These are phyloP conservation scores for Neoascia interrupta DNA, from an alignment of 2,888 invertebrate genomes.

Conservation along the genomic window DNA sequence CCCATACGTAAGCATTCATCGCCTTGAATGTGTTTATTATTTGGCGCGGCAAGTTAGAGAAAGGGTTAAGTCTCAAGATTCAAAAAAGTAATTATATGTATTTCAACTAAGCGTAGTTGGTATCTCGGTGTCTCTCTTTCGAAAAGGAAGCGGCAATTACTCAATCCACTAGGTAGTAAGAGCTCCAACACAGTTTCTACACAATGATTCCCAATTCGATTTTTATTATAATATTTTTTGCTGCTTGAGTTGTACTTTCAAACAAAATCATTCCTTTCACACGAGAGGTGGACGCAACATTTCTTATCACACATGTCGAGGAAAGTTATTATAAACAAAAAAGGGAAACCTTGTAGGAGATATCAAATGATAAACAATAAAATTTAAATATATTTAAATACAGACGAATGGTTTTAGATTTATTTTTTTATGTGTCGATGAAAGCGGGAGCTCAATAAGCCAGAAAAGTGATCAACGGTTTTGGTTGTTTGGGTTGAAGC, in stretches of 20 bases:
- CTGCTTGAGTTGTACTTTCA: constrained; percentile 21
- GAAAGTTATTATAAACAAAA: constrained; percentile 14
- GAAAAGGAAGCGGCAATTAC: too few relatives aligned
- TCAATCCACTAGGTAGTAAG: constrained; percentile 25
- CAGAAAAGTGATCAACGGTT: too few relatives aligned
- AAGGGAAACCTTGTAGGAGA: constrained; percentile 55
- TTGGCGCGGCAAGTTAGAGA: constrained; percentile 11
- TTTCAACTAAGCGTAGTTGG: constrained; percentile 51
- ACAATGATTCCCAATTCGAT: constrained; percentile 14
- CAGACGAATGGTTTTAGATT: too few relatives aligned
- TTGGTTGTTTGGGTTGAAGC: too few relatives aligned
- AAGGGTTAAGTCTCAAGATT: constrained; percentile 24
- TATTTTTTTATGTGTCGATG: too few relatives aligned
- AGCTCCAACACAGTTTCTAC: constrained; percentile 24
- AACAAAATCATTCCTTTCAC: constrained; percentile 57
- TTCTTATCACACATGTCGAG: constrained; percentile 28
- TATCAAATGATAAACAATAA: constrained; percentile 53
- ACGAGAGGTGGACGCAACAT: constrained; percentile 34
- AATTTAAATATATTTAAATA: constrained; percentile 68
- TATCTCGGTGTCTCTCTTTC: constrained; percentile 49
- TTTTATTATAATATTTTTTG: constrained; percentile 33
- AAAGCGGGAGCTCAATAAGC: too few relatives aligned
- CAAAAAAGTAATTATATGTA: constrained; percentile 39
- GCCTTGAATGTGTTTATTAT: constrained; percentile 24
- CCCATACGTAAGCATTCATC: constrained; percentile 23